Conservation (phyloP, 2,888 invertebrate genomes). For the Scaptodrosophila latifasciaeformis region DNA sequence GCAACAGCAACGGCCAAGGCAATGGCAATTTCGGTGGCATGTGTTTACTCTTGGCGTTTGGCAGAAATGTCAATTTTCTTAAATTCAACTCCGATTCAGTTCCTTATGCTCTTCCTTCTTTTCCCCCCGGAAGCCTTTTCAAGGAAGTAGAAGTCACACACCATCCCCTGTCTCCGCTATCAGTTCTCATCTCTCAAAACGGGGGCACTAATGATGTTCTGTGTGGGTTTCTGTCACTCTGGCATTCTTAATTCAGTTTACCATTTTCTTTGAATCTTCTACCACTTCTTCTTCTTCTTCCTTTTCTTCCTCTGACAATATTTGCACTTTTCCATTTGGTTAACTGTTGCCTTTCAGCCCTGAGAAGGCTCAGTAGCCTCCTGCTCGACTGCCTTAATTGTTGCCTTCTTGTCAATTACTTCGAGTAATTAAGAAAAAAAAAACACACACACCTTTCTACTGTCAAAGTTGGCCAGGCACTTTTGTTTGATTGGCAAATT, state of each 20-base stretch:
- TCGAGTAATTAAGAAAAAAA: constrained; percentile 72
- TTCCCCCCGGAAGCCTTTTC: neutral
- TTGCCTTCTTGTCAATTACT: constrained; percentile 58
- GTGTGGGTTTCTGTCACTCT: constrained; percentile 58
- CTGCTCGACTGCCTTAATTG: neutral
- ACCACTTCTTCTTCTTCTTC: constrained; percentile 14
- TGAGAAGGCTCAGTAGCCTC: constrained; percentile 26
- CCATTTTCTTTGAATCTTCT: constrained; percentile 7
- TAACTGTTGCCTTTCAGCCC: constrained; percentile 49
- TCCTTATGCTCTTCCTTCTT: neutral
- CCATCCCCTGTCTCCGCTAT: constrained; percentile 22
- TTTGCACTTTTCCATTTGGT: constrained; percentile 68
- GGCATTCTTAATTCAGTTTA: no score
- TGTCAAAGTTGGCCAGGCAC: constrained; percentile 38
- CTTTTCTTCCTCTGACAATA: constrained; percentile 42
- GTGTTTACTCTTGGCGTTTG: constrained; percentile 42
- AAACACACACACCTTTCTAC: constrained; percentile 72
- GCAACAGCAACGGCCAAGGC: no score
- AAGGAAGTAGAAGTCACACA: neutral
- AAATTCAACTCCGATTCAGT: constrained; percentile 20
- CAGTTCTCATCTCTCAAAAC: neutral
- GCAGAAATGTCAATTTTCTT: constrained; percentile 35
- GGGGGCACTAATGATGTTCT: constrained; percentile 60
- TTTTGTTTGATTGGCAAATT: constrained; percentile 57
- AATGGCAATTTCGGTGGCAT: constrained; percentile 4